Percentiles rank a stretch among this genome's conserved stretches.
These are phyloP conservation scores for Diadegma fenestrale DNA, from an alignment of 2,888 invertebrate genomes.

Conservation along the genomic window DNA sequence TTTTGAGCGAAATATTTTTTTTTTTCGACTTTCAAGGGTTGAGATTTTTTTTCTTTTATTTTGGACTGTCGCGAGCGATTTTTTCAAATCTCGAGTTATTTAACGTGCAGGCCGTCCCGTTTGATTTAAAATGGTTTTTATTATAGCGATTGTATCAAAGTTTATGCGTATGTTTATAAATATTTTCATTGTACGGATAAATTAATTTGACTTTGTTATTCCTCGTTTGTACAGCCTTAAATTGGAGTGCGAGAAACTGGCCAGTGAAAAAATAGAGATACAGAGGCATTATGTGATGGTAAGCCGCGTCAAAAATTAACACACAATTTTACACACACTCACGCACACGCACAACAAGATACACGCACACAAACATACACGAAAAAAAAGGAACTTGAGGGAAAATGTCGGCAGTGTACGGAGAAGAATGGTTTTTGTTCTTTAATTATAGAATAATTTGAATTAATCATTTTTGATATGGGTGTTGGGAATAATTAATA, in stretches of 20 bases:
- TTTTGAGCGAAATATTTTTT: too few relatives aligned
- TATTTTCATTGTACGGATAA: slow-evolving; percentile 10
- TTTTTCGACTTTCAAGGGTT: too few relatives aligned
- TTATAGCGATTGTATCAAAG: background rate
- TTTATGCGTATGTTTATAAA: background rate
- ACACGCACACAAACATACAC: slow-evolving; percentile 28
- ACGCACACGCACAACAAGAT: slow-evolving; percentile 55
- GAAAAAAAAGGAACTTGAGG: background rate
- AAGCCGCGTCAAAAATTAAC: slow-evolving; percentile 80
- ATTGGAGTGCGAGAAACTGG: slow-evolving; percentile 95
- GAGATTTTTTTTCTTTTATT: too few relatives aligned
- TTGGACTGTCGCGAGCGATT: too few relatives aligned
- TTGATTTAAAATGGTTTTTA: background rate
- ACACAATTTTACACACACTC: slow-evolving; percentile 49
- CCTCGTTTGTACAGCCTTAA: slow-evolving; percentile 87
- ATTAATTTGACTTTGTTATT: slow-evolving; percentile 65
- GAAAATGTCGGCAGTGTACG: background rate
- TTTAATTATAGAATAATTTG: background rate
- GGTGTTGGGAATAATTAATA: background rate
- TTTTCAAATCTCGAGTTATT: too few relatives aligned
- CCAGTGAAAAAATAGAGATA: slow-evolving; percentile 95
- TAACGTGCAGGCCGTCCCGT: background rate
- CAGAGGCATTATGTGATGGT: slow-evolving; percentile 96
- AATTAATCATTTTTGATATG: too few relatives aligned
- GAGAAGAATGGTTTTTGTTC: background rate